phyloP scores from a whole-genome alignment of 2,113 vertebrate genomes.

The Amphiprion ocellaris region DNA sequence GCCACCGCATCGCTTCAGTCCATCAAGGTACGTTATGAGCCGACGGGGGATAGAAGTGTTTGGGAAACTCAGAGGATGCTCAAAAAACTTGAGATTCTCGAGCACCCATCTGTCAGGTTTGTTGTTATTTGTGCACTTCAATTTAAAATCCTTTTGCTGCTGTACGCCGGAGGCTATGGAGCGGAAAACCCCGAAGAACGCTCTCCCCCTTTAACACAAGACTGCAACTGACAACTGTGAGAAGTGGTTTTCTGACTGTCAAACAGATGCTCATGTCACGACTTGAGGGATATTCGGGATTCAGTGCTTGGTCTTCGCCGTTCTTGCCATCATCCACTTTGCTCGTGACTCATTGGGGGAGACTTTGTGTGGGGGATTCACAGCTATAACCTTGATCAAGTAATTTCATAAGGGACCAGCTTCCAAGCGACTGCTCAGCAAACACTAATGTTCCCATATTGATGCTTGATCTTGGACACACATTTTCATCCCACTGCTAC shows the following conservation, averaged over 20 bases:
- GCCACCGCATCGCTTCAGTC: constrained; percentile 27
- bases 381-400: constrained; percentile 41
- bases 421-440: constrained; percentile 31
- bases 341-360: constrained; percentile 37
- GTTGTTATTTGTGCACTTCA: constrained; percentile 55
- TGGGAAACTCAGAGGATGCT: constrained; percentile 34
- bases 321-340: constrained; percentile 27
- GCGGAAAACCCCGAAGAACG: constrained; percentile 39
- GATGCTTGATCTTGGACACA: constrained; percentile 17
- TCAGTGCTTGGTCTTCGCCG: constrained; percentile 32
- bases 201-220: constrained; percentile 21
- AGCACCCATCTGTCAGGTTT: constrained; percentile 47
- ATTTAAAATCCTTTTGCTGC: constrained; percentile 43
- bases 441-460: constrained; percentile 32
- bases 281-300: constrained; percentile 52
- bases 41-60: constrained; percentile 18
- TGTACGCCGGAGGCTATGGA: constrained; percentile 33
- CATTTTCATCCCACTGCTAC: constrained; percentile 10
- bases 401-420: constrained; percentile 41
- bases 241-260: constrained; percentile 46
- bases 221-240: constrained; percentile 43
- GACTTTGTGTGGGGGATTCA: constrained; percentile 31
- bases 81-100: constrained; percentile 32
- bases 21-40: constrained; percentile 19
- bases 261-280: constrained; percentile 43